Base-by-base conservation (phyloP, 1,140 invertebrate species). In the Maconellicoccus hirsutus region DNA sequence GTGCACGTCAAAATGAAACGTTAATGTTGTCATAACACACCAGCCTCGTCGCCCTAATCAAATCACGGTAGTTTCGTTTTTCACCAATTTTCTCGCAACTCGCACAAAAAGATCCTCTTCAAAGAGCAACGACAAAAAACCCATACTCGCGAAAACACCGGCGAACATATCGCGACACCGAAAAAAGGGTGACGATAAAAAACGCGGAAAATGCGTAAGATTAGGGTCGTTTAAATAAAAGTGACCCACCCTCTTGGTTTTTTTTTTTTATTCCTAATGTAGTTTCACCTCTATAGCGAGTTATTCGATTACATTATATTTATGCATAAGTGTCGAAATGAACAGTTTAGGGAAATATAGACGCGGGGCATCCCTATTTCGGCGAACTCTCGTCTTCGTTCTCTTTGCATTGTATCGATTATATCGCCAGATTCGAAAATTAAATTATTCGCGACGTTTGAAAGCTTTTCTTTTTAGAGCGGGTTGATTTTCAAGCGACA, bases 161-260 rank as follows among this genome's bases (percentile, higher is more conserved):
- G n/a, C n/a, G n/a, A n/a, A 52, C 42, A 14, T 19, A 19, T 19
- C 2, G 42, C 2, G 3, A 19, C 4, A 52, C 2, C 3, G n/a
- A 52, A 52, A 52, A 52, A 52, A 52, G 42, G 42, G 42, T 52
- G 42, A 52, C 42, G 42, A 52, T 52, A 52, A 52, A 38, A 38
- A 52, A 52, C 42, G 42, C 42, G 10, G 4, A 19, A 52, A 52
- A 52, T 52, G 33, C 33, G 4, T 52, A 52, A 52, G 42, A 52
- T 52, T 52, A 52, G 42, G 42, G 42, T 52, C 42, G 42, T 52
- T 52, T 52, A 16, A 52, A 52, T 52, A 52, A 52, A 52, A 52
- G 42, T 52, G 42, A 52, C 42, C 42, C n/a, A 52, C 42, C 42
- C 42, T 52, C 42, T 3, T 14, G 6, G 6, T 16, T 14, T 52